Evolutionary conservation across 2,797 vertebrate genomes (phyloP), one percentile per base, ranked within the genome.

Genomic region (Silurus aristotelis): DNA sequence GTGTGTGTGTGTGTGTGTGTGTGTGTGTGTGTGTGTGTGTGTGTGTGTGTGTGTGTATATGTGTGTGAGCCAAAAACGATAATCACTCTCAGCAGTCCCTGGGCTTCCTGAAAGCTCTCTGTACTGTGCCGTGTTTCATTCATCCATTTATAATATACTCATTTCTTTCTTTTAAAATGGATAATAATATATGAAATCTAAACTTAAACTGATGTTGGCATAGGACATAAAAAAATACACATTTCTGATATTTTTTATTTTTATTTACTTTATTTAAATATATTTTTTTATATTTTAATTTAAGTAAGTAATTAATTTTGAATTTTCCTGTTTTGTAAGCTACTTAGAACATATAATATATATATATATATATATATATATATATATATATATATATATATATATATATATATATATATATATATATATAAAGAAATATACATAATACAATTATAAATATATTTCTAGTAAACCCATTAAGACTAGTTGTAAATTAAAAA

Each of bases 1-100:
- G 38, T 52, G 79, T n/a, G 77, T 38, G 31, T 43, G 76, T 79
- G 48, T 56, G 72, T 19, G 72, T 75, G 72, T 75, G 48, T 75
- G 72, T 55, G 72, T 73, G 46, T 15, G 72, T 55, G 20, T 48
- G 19, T 48, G 43, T 73, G 71, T 52, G 48, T 25, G 5, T 73
- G 71, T 52, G 48, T 25, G 5, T 20, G 31, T 71, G 17, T 66
- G 27, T 66, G 52, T 19, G 52, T n/a, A n/a, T n/a, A n/a, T 61
- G 19, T 5, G 61, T 63, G 22, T n/a, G 61, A 0, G 63, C 20
- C 27, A 60, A 77, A 60, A 77, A 38, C 1, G 7, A 61, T 61
- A 61, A 78, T 22, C 27, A 43, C 56, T 38, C 27, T 78, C 56
- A 78, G 76, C 56, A 22, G 76, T 61, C 31, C 31, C 73, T 58